Evolutionary conservation across 2,113 vertebrate species (phyloP), one percentile per base, ranked within the genome.

Genomic region (Etheostoma cragini): DNA sequence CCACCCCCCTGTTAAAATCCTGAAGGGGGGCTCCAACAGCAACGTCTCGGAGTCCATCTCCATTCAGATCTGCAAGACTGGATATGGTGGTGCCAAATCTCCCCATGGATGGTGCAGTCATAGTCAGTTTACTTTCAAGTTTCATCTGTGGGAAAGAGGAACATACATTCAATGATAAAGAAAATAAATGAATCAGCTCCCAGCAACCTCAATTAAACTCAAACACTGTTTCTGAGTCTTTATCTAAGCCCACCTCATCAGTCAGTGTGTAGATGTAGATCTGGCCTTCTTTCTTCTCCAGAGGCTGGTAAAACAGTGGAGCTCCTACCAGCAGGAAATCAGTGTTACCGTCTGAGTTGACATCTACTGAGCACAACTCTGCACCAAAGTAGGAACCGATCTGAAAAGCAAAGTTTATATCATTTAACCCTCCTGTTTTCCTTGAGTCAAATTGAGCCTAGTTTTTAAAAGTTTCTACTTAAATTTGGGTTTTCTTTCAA

Each of bases 381-480:
- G 92, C 94, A 8, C 97, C 97, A 49, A 97, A 97, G 86, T 96
- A 97, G 26, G 96, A 97, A 21, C 97, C 97, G 8, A 97, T 91
- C 97, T 97, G 87, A 65, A 87, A 78, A 60, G 10, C 22, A 1
- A 45, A 13, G 22, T 63, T 62, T 12, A 64, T 6, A 38, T 21
- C 4, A 49, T 26, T 50, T 0, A 58, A 42, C 38, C 38, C 2
- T 42, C 38, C 38, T 42, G 38, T 42, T 42, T 42, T 42, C 38
- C 38, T 42, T 7, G 10, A 42, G 38, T 42, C 38, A 42, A 42
- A 42, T 11, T 42, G 10, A 8, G 11, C 10, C 38, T 10, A 42
- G n/a, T n/a, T 42, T 42, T 42, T 42, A 42, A 42, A 42, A 42
- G n/a, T n/a, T n/a, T n/a, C n/a, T n/a, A n/a, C n/a, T n/a, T n/a